phyloP scores from a whole-genome alignment of 1,140 invertebrate genomes.

The Diabrotica undecimpunctata region DNA sequence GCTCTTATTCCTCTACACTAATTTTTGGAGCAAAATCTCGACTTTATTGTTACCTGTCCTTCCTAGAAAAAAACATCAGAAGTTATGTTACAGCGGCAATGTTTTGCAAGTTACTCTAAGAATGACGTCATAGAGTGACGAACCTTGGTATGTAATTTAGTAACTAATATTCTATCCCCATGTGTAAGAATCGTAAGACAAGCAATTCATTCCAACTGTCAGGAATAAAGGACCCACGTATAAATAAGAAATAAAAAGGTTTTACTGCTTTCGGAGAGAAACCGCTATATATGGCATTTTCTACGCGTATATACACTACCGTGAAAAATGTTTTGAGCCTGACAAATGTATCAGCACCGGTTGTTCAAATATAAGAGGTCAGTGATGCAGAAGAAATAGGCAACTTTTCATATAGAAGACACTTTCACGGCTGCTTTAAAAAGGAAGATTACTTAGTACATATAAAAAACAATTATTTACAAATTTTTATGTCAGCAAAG shows the following conservation, averaged over 20 bases:
- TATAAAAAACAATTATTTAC: too few species aligned
- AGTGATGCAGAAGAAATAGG: constrained; percentile 2
- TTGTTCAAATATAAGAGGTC: constrained; percentile 1
- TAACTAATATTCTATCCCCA: not conserved
- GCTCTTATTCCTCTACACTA: too few species aligned
- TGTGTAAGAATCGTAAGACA: not conserved
- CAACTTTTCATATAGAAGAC: not conserved
- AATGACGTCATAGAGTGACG: too few species aligned
- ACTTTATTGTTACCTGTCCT: too few species aligned
- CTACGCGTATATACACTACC: not conserved
- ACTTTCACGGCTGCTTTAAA: not conserved
- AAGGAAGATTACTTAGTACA: not conserved
- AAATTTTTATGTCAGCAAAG: too few species aligned
- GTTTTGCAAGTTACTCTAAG: too few species aligned
- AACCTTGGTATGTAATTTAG: not conserved
- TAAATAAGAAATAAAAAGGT: constrained; percentile 3
- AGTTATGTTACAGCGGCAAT: too few species aligned
- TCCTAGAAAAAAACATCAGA: too few species aligned
- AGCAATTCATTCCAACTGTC: not conserved
- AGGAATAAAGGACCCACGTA: not conserved
- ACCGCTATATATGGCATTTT: not conserved
- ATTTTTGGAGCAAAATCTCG: too few species aligned
- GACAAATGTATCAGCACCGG: not conserved
- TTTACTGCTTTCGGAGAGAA: not conserved
- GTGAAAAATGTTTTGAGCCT: constrained; percentile 2